Evolutionary conservation across 1,140 invertebrate species (phyloP), one percentile per base, ranked within the genome.

Genomic region (Penaeus vannamei): DNA sequence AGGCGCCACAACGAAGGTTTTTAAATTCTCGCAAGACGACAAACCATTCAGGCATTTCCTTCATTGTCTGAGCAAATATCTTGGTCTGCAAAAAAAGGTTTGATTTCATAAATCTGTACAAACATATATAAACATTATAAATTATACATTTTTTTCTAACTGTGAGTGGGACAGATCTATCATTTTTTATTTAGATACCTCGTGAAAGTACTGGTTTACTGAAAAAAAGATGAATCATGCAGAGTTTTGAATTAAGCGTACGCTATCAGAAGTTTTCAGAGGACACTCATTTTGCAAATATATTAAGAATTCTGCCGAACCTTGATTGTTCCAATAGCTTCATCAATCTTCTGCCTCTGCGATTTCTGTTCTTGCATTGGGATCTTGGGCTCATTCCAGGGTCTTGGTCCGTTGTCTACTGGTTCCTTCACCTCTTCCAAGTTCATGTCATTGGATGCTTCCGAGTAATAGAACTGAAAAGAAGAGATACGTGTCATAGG

Each of bases 21-120:
- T 96, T 96, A 93, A 98, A 98, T 92, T 98, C 97, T 89, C 96
- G 96, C 86, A 99, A 93, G 19, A 99, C 97, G 2, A 96, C 96
- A 85, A 98, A 95, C 97, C 97, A 98, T 94, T 98, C 97, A 4
- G 97, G 97, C 92, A 98, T 96, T 94, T 98, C 96, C 82, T 96
- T 94, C 22, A 96, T 97, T 64, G 97, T 97, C 94, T 98, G 97
- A n/a, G 97, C 97, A 93, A 98, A 98, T 92, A 98, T 97, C 94
- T 97, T 97, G 7, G 96, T 97, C 95, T 97, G 94, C 86, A 94
- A 94, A 36, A 20, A 46, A 20, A 69, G 42, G n/a, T 82, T 72
- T 60, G n/a, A 0, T 82, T 0, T 53, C 20, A 82, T 66, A 29
- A 17, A 32, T 32, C 10, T 36, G 26, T 83, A n/a, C 64, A 53